These are phyloP conservation scores for Neotoxoptera formosana DNA, from an alignment of 1,140 invertebrate genomes.

Conservation along the genomic window DNA sequence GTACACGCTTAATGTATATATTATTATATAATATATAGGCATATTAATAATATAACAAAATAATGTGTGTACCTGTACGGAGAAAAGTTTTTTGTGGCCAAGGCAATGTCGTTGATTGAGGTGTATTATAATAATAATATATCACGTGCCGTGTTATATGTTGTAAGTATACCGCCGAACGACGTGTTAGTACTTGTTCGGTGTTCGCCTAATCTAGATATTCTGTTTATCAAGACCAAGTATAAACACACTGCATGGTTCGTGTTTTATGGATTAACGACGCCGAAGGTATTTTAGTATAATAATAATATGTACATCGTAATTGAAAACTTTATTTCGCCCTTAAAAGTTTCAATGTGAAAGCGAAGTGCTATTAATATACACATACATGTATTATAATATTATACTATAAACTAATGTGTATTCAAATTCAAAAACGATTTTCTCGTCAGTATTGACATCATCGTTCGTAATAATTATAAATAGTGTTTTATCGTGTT, in stretches of 20 bases:
- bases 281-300: neutral
- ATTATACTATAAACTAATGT: too few relatives aligned
- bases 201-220: neutral
- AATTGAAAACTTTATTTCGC: constrained; percentile 16
- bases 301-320: neutral
- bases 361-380: neutral
- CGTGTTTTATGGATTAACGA: constrained; percentile 3
- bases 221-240: neutral
- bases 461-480: neutral
- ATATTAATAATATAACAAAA: neutral
- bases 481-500: neutral
- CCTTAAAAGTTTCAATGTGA: neutral
- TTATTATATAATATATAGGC: neutral
- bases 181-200: neutral
- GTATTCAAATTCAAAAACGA: neutral
- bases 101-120: neutral
- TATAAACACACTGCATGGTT: neutral
- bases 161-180: neutral
- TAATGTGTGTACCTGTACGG: neutral
- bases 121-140: neutral
- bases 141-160: too few relatives aligned
- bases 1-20: neutral
- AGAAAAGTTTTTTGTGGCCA: neutral
- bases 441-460: neutral
- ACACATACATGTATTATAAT: too few relatives aligned